Conservation (phyloP, 2,113 vertebrate genomes). For the Litocranius walleri region DNA sequence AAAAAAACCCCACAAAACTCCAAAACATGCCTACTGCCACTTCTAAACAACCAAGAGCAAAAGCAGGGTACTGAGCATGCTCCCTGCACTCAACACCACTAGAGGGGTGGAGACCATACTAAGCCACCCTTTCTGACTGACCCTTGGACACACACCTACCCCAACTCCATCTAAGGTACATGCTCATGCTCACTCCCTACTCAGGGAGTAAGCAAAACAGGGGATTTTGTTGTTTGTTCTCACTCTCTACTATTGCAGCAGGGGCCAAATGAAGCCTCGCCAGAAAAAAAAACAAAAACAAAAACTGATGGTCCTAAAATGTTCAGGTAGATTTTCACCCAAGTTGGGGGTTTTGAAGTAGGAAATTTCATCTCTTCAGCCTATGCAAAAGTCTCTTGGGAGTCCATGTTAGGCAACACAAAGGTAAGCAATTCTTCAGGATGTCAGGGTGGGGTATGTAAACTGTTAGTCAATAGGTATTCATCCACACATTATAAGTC, state of each 20-base stretch:
- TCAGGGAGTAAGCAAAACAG: background rate
- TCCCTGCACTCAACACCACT: background rate
- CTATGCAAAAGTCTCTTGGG: background rate
- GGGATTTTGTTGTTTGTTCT: background rate
- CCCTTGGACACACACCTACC: background rate
- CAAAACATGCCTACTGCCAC: background rate
- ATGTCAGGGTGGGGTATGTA: background rate
- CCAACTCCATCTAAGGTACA: background rate
- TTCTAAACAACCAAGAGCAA: background rate
- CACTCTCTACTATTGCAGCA: background rate
- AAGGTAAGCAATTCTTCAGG: background rate
- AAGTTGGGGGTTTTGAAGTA: background rate
- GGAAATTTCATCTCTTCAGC: background rate
- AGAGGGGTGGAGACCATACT: background rate
- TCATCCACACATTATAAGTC: background rate
- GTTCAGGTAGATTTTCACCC: background rate
- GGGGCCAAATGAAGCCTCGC: background rate
- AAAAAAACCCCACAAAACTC: accelerated
- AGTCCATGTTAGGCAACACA: background rate
- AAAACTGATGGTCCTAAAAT: background rate
- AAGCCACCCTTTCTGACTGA: background rate
- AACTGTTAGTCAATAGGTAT: background rate
- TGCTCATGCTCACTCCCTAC: background rate
- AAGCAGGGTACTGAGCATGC: background rate
- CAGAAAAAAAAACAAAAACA: background rate